Base-by-base conservation (phyloP, 2,888 invertebrate genomes). In the Strigamia crassipes region DNA sequence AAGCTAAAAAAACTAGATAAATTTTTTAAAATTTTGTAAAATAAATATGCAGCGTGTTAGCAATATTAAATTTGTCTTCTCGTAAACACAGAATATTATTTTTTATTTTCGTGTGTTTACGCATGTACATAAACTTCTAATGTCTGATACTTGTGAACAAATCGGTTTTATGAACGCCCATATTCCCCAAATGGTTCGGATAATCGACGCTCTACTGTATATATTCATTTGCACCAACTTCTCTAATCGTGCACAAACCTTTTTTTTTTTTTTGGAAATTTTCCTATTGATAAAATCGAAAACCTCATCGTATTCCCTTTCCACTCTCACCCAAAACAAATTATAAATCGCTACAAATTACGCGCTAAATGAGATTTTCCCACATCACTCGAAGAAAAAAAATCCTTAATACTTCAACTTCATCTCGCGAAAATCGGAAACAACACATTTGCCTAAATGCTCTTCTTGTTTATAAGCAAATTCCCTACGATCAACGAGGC, bases 401-500 rank as follows among this genome's bases (percentile, higher is more conserved):
- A 56, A 9, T 18, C 4, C 56, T 51, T 18, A 15, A 56, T n/a
- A 15, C 73, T 73, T 73, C 31, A 27, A 31, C 27, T 73, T 73
- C 27, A 31, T 13, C 31, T 73, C 31, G n/a, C 31, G 8, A 23
- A 73, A 23, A 31, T 73, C 31, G 73, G 31, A 73, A 73, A 73
- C 73, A 31, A 56, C 31, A 31, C 73, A 73, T 73, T 73, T 73
- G 73, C 73, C n/a, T 73, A 73, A 73, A 73, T 73, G 73, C 73
- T 73, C 73, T 73, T 73, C 73, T 73, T 73, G 73, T 73, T 73
- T 73, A 73, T 73, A 73, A 73, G 73, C 27, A 73, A 73, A 73
- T 73, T 73, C 73, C 73, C 73, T n/a, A 27, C 73, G 73, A 73
- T 73, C 73, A 73, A 73, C 73, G 73, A 73, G 73, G 27, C 73